Percentiles rank a stretch among this genome's conserved stretches.
Conservation (phyloP, 2,113 vertebrate species). For the Alligator mississippiensis region DNA sequence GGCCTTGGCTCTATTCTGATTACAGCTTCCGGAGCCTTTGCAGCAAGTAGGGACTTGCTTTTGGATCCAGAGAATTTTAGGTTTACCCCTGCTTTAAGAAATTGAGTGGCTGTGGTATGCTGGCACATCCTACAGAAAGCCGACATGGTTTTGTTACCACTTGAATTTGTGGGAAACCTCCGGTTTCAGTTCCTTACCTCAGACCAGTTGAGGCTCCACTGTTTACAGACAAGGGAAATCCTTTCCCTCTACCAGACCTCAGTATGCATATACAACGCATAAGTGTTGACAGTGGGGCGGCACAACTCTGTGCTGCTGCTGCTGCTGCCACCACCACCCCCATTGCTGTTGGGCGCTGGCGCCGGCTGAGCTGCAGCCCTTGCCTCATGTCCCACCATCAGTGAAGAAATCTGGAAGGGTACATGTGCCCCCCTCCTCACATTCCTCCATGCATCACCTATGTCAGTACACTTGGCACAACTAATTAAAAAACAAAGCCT, state of each 20-base stretch:
- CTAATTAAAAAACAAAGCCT: too few relatives aligned
- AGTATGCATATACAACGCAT: not conserved
- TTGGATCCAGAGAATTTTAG: not conserved
- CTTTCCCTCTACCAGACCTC: not conserved
- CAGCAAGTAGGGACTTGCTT: not conserved
- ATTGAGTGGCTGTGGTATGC: not conserved
- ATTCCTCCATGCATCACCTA: too few relatives aligned
- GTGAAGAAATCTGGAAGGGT: not conserved
- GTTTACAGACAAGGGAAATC: not conserved
- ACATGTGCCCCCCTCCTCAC: not conserved
- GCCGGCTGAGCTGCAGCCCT: too few relatives aligned
- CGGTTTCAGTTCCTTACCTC: slow-evolving; percentile 1
- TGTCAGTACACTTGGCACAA: too few relatives aligned
- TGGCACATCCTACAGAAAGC: not conserved
- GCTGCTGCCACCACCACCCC: too few relatives aligned
- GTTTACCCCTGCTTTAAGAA: not conserved
- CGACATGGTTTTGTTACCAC: slow-evolving; percentile 33
- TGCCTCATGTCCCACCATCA: not conserved
- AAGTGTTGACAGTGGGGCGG: too few relatives aligned
- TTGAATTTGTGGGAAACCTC: not conserved
- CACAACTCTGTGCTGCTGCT: too few relatives aligned
- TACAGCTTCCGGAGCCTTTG: not conserved
- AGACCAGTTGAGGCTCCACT: not conserved
- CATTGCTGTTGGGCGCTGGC: too few relatives aligned
- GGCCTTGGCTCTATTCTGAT: not conserved